Base-by-base conservation (phyloP, 2,888 invertebrate species). In the Drosophila borealis region DNA sequence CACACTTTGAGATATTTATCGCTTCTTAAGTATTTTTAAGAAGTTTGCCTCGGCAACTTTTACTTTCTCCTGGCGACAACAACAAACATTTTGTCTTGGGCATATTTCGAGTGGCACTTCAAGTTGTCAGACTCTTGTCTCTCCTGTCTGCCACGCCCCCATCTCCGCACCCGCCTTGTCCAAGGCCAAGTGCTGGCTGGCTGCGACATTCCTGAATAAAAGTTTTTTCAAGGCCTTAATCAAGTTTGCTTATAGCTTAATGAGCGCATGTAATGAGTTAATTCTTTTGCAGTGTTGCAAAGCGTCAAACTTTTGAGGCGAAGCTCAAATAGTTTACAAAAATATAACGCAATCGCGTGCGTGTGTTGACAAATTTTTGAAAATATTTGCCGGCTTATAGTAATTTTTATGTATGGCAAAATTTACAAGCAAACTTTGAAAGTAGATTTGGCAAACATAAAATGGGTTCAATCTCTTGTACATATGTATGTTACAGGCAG, bases 1-100 rank as follows among this genome's bases (percentile, higher is more conserved):
- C 76, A 44, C 61, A 61, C 76, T 69, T 80, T 80, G 71, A 60
- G 71, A 85, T 85, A 85, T 85, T 85, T 85, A 85, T 85, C 88
- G 85, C 74, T 82, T 75, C 88, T 82, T 88, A 85, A 85, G 88
- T 88, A 85, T 85, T 85, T 85, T 88, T 77, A 82, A 85, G 85
- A 83, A 84, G 85, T 84, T 73, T 77, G 70, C 80, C 76, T 70
- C 69, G 70, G 74, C 76, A 87, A 78, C 85, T 84, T 84, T 81
- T 70, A 56, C 83, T 70, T 64, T 57, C 61, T 48, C 17, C 57
- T 53, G 29, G 29, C 54, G 48, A 54, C 63, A 62, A 70, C 67
- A 68, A 72, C 73, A 85, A 72, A 66, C 70, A 70, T 80, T 82
- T 82, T 86, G 81, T 82, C 67, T 70, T 74, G 69, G 70, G 72